phyloP scores from a whole-genome alignment of 2,113 vertebrate genomes.

The Larimichthys crocea region DNA sequence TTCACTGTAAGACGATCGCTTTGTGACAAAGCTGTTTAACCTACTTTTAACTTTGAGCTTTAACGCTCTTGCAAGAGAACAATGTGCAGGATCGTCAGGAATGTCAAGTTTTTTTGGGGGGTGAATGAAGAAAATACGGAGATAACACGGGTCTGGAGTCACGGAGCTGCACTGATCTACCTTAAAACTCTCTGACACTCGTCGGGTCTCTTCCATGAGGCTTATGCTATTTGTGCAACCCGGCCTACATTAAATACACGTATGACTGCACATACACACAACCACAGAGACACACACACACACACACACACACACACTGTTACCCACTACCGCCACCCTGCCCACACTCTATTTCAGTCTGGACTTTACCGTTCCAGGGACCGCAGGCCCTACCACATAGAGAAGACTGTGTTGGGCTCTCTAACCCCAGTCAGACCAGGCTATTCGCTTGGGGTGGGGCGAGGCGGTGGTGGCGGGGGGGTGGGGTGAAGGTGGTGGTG shows the following conservation, averaged over 20 bases:
- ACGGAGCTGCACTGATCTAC: conserved; percentile 37
- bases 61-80: conserved; percentile 28
- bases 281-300: conserved; percentile 45
- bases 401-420: conserved; percentile 73
- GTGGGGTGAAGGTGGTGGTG: conserved; percentile 57
- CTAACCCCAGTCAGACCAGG: conserved; percentile 65
- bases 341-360: conserved; percentile 81
- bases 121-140: conserved; percentile 36
- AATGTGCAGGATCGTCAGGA: conserved; percentile 44
- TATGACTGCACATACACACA: conserved; percentile 56
- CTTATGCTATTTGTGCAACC: conserved; percentile 71
- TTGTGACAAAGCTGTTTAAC: conserved; percentile 29
- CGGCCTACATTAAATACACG: conserved; percentile 66
- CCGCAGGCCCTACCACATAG: conserved; percentile 76
- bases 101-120: conserved; percentile 43
- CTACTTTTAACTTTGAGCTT: conserved; percentile 46
- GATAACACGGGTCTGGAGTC: conserved; percentile 35
- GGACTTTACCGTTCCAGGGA: conserved; percentile 72
- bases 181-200: conserved; percentile 56
- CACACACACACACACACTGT: conserved; percentile 60
- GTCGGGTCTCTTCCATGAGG: conserved; percentile 43
- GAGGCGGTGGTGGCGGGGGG: conserved; percentile 26
- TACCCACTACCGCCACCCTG: conserved; percentile 71
- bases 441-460: conserved; percentile 50
- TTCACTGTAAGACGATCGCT: conserved; percentile 29